Percentiles rank a stretch among this genome's conserved stretches.
Evolutionary conservation across 2,113 vertebrate genomes (phyloP).

Genomic region (Osmerus eperlanus): DNA sequence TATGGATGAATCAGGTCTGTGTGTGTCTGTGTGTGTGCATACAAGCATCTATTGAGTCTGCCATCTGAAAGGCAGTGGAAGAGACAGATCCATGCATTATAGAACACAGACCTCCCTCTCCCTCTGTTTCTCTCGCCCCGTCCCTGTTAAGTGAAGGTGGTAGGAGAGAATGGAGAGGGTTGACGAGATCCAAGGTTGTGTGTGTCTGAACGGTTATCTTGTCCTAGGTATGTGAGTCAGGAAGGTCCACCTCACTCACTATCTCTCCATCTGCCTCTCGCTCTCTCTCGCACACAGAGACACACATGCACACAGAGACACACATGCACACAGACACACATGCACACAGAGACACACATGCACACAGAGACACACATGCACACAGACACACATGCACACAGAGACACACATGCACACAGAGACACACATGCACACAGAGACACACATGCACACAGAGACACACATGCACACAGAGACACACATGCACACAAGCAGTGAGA

Average conservation of each 20-base stretch:
- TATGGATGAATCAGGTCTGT: constrained; percentile 66
- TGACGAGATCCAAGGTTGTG: background rate
- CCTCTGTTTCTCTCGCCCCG: background rate
- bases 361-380: constrained; percentile 6
- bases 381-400: constrained; percentile 5
- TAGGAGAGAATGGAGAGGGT: background rate
- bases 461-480: constrained; percentile 8
- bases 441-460: background rate
- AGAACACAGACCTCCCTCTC: background rate
- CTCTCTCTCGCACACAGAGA: constrained; percentile 7
- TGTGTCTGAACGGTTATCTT: too few relatives aligned
- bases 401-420: background rate
- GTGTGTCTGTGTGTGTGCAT: constrained; percentile 1
- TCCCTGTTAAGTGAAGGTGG: background rate
- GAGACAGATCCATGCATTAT: constrained; percentile 17
- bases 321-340: background rate
- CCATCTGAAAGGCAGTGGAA: background rate
- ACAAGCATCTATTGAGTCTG: constrained; percentile 10
- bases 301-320: background rate
- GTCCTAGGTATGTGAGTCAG: too few relatives aligned
- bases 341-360: background rate
- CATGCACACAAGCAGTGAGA: background rate
- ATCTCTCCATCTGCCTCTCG: constrained; percentile 7
- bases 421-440: background rate
- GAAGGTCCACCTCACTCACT: background rate